Conservation (phyloP, 2,888 invertebrate species). For the Apoderus coryli region DNA sequence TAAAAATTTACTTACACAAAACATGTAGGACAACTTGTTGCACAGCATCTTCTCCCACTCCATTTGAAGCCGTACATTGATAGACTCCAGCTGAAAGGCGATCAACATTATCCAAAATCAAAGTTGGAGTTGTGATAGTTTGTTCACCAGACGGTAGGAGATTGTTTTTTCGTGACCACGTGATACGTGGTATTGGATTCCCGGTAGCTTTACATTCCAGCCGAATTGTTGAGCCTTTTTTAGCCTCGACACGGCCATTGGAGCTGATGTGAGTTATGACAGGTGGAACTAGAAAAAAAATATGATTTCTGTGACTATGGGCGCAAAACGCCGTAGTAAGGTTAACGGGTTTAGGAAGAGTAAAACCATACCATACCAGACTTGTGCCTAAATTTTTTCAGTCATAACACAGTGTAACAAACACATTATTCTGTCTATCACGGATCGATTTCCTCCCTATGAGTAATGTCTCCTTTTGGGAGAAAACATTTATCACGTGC, state of each 20-base stretch:
- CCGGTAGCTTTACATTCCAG: constrained; percentile 38
- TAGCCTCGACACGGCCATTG: constrained; percentile 47
- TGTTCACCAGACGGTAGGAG: constrained; percentile 44
- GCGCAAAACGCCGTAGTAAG: too few relatives aligned
- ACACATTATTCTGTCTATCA: too few relatives aligned
- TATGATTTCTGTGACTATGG: not conserved
- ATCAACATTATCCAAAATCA: constrained; percentile 46
- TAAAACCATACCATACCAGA: too few relatives aligned
- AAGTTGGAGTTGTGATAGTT: constrained; percentile 41
- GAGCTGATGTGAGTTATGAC: constrained; percentile 47
- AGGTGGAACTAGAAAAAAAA: constrained; percentile 42
- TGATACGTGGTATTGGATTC: constrained; percentile 38
- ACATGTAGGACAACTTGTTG: constrained; percentile 47
- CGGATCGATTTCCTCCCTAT: too few relatives aligned
- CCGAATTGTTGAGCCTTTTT: constrained; percentile 36
- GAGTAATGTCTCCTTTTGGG: too few relatives aligned
- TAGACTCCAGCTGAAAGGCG: constrained; percentile 48
- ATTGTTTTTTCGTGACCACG: constrained; percentile 40
- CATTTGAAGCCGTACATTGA: constrained; percentile 47
- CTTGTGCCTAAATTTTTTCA: too few relatives aligned
- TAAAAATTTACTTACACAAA: constrained; percentile 40
- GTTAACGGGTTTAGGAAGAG: too few relatives aligned
- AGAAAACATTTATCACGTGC: too few relatives aligned
- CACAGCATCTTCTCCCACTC: constrained; percentile 45
- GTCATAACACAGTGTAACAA: too few relatives aligned